Evolutionary conservation across 35 echinoderm and acorn worm genomes (phyloP).

Genomic region (Heliocidaris tuberculata): DNA sequence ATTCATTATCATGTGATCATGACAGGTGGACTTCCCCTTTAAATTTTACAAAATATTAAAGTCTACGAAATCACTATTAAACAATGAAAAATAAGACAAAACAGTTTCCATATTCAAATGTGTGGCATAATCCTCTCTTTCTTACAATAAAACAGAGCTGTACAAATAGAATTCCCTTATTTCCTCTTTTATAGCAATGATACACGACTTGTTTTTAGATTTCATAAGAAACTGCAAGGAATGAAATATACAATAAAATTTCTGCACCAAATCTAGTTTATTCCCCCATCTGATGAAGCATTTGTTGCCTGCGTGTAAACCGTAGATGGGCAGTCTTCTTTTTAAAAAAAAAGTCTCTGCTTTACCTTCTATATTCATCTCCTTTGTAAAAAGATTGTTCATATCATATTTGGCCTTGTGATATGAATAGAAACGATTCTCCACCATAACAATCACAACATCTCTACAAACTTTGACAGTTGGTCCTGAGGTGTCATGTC

Average conservation of each 20-base stretch:
- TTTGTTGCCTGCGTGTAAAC: conserved; percentile 39
- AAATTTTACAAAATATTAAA: neutral
- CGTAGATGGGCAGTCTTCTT: conserved; percentile 27
- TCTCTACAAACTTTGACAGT: conserved; percentile 87
- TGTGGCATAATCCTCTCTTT: conserved; percentile 35
- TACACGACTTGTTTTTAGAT: conserved; percentile 50
- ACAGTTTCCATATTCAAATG: conserved; percentile 41
- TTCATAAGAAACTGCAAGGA: conserved; percentile 71
- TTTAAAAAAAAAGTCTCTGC: conserved; percentile 65
- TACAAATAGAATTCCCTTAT: conserved; percentile 50
- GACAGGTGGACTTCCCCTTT: too few relatives aligned
- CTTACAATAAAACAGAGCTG: conserved; percentile 61
- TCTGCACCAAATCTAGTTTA: conserved; percentile 58
- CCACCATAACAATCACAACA: conserved; percentile 65
- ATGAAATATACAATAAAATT: conserved; percentile 82
- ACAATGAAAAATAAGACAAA: conserved; percentile 45
- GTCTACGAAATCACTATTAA: conserved; percentile 54
- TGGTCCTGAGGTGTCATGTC: conserved; percentile 95
- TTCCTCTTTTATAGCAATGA: conserved; percentile 61
- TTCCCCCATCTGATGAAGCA: conserved; percentile 43
- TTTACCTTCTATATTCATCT: conserved; percentile 22
- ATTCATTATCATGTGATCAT: too few relatives aligned
- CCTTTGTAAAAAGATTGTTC: conserved; percentile 58
- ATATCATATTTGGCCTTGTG: conserved; percentile 45
- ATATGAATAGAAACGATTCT: conserved; percentile 33